These are phyloP conservation scores for Caenorhabditis sp. DNA, from an alignment of 2,888 invertebrate genomes.

Conservation along the genomic window DNA sequence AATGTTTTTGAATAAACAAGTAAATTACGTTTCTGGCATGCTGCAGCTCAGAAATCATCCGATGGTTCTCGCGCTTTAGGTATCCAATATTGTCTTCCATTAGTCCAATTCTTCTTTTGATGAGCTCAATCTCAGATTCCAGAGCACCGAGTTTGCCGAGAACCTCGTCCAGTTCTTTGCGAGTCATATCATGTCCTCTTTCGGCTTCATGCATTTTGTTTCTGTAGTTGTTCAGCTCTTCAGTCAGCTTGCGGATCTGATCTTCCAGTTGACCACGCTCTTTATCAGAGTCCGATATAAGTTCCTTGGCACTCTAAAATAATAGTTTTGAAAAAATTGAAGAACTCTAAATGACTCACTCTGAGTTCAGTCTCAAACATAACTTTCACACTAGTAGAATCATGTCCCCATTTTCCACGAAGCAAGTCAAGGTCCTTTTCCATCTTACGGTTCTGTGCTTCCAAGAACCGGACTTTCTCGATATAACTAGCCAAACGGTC, in stretches of 20 bases:
- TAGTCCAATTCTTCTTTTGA: conserved; percentile 76
- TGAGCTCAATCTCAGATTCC: conserved; percentile 81
- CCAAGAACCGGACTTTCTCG: conserved; percentile 84
- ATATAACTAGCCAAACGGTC: conserved; percentile 85
- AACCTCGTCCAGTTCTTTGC: conserved; percentile 82
- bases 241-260: conserved; percentile 73
- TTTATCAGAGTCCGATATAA: conserved; percentile 71
- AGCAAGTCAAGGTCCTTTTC: conserved; percentile 78
- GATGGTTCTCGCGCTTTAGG: conserved; percentile 84
- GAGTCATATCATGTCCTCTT: conserved; percentile 51
- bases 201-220: conserved; percentile 66
- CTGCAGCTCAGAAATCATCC: conserved; percentile 69
- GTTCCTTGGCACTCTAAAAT: conserved; percentile 64
- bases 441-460: conserved; percentile 82
- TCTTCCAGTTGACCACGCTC: conserved; percentile 69
- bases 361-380: conserved; percentile 76
- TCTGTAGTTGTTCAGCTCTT: conserved; percentile 74
- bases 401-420: conserved; percentile 81
- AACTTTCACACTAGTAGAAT: conserved; percentile 78
- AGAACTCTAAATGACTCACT: conserved; percentile 34
- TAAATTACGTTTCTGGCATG: conserved; percentile 65
- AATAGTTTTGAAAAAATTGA: not conserved
- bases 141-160: conserved; percentile 83
- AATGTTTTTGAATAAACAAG: too few species aligned
- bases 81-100: conserved; percentile 82